phyloP scores from a whole-genome alignment of 2,113 vertebrate genomes.

The Gopherus evgoodei region DNA sequence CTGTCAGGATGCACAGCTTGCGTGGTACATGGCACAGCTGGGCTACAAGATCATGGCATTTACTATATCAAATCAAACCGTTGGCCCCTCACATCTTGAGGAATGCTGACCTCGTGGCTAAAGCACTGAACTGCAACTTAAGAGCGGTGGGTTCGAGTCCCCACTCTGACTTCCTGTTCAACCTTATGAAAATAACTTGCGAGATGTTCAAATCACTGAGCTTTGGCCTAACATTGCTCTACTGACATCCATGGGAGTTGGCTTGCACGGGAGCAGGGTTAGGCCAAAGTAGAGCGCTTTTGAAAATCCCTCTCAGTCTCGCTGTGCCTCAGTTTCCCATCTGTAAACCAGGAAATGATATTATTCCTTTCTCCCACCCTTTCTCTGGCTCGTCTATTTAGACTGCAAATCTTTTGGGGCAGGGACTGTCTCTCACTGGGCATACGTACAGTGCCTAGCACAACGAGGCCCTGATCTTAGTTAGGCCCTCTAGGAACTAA shows the following conservation, averaged over 20 bases:
- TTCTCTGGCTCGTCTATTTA: not conserved
- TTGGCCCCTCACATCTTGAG: not conserved
- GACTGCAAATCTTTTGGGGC: not conserved
- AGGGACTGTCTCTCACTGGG: not conserved
- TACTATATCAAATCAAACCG: not conserved
- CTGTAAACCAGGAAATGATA: not conserved
- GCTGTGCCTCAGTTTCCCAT: no score
- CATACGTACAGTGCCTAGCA: not conserved
- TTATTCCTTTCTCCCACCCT: not conserved
- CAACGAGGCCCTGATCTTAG: not conserved
- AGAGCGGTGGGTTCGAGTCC: not conserved
- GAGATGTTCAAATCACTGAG: no score
- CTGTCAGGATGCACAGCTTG: not conserved
- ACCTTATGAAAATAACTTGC: no score
- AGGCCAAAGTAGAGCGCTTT: not conserved
- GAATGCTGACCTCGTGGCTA: not conserved
- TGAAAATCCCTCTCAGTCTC: not conserved
- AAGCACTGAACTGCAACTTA: not conserved
- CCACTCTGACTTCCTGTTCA: no score
- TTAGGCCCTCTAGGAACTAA: not conserved
- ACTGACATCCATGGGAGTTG: not conserved
- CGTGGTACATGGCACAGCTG: rapidly evolving
- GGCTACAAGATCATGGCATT: not conserved
- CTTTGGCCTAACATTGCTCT: not conserved
- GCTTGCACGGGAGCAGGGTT: no score